These are phyloP conservation scores for Pampusana beccarii DNA, from an alignment of 2,113 vertebrate species.

Conservation along the genomic window DNA sequence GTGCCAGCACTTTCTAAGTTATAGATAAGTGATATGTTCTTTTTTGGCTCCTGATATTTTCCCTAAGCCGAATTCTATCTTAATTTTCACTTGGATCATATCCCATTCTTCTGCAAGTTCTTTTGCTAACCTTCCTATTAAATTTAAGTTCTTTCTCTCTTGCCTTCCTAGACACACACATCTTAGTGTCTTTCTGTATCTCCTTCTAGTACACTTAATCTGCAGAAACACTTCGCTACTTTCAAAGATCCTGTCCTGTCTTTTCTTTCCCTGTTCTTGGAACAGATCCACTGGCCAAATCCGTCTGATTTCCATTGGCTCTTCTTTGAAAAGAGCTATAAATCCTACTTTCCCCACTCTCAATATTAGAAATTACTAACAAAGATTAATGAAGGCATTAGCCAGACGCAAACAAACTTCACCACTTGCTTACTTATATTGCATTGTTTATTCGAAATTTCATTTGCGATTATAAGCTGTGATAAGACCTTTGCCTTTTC, in stretches of 20 bases:
- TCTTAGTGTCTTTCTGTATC: background rate
- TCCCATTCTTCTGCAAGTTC: background rate
- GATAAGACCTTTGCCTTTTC: background rate
- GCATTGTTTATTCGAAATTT: background rate
- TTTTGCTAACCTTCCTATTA: background rate
- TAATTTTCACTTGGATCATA: background rate
- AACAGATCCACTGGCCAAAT: conserved; percentile 24
- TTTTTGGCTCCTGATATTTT: background rate
- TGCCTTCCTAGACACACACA: background rate
- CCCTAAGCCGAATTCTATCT: background rate
- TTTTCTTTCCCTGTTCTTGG: background rate
- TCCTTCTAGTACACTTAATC: background rate
- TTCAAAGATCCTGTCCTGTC: background rate
- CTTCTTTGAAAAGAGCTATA: background rate
- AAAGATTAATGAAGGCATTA: conserved; percentile 28
- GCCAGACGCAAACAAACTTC: background rate
- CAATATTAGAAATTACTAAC: conserved; percentile 14
- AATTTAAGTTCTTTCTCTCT: background rate
- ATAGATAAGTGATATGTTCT: background rate
- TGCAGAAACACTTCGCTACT: background rate
- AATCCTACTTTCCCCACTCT: conserved; percentile 1
- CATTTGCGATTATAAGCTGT: background rate
- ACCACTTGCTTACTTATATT: background rate
- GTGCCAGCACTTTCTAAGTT: background rate
- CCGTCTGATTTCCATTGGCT: conserved; percentile 18